Conservation (phyloP, 2,797 vertebrate species). For the Gallinago solitaria region DNA sequence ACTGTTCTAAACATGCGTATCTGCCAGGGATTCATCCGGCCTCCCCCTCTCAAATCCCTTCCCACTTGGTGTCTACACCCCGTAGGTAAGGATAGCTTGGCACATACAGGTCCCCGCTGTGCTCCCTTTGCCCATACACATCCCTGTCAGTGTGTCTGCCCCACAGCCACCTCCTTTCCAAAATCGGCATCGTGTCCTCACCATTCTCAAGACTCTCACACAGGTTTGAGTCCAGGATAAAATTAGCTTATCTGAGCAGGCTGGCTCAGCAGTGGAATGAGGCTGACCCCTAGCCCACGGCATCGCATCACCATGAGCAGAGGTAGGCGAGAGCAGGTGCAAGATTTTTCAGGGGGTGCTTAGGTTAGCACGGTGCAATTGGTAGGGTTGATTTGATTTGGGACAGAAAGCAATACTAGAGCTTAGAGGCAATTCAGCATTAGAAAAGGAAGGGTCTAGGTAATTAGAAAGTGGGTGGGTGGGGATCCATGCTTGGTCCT, state of each 20-base stretch:
- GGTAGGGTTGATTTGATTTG: not conserved
- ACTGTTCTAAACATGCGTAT: not conserved
- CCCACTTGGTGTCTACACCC: not conserved
- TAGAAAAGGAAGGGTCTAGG: not conserved
- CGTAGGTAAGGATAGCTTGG: not conserved
- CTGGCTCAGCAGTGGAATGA: not conserved
- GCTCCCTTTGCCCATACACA: not conserved
- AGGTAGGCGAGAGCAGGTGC: not conserved
- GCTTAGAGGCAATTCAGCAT: not conserved
- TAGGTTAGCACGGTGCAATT: not conserved
- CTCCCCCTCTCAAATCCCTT: not conserved
- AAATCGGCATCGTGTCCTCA: not conserved
- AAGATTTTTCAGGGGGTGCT: not conserved
- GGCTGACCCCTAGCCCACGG: not conserved
- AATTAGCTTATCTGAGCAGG: not conserved
- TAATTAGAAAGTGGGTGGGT: not conserved
- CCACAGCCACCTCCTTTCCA: not conserved
- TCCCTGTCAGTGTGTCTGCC: not conserved
- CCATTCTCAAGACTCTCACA: not conserved
- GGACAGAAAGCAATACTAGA: not conserved
- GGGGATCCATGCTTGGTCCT: not conserved
- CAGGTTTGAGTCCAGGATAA: not conserved
- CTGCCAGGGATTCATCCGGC: not conserved
- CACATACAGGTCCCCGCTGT: fast-evolving
- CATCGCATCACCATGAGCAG: not conserved